phyloP scores from a whole-genome alignment of 2,113 vertebrate species.

The Lasiurus borealis region DNA sequence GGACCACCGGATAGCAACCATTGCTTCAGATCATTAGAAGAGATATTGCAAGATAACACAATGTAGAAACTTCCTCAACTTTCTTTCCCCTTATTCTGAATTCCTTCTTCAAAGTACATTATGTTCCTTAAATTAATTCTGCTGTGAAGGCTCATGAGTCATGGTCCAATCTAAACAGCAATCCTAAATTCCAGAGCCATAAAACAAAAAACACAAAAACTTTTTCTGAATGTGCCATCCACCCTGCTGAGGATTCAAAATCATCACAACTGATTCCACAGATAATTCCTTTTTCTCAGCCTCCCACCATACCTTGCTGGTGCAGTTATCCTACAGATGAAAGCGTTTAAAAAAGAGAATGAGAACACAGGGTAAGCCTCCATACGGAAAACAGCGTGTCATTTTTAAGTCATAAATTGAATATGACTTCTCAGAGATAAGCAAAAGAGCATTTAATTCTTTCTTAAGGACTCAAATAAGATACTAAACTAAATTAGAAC shows the following conservation, averaged over 20 bases:
- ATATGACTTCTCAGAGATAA: constrained; percentile 47
- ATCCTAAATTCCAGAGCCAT: constrained; percentile 52
- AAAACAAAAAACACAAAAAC: background rate
- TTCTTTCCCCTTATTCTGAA: constrained; percentile 47
- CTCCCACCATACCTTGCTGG: constrained; percentile 94
- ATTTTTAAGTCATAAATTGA: background rate
- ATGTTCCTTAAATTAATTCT: constrained; percentile 19
- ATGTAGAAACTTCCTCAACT: background rate
- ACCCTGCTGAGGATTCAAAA: constrained; percentile 26
- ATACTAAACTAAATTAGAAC: constrained; percentile 1
- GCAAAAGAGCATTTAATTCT: constrained; percentile 26
- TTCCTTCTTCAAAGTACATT: constrained; percentile 48
- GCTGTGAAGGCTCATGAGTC: constrained; percentile 38
- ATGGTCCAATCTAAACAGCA: constrained; percentile 7
- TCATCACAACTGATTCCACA: background rate
- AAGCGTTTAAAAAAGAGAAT: constrained; percentile 89
- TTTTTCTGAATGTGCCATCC: background rate
- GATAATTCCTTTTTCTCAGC: background rate
- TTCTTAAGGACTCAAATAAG: constrained; percentile 37
- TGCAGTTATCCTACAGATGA: constrained; percentile 96
- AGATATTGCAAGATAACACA: background rate
- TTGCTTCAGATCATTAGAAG: background rate
- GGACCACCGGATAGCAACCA: too few relatives aligned
- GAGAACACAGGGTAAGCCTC: constrained; percentile 82
- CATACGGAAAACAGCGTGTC: background rate